Conservation (phyloP, 2,113 vertebrate genomes). For the Orthonyx spaldingii region DNA sequence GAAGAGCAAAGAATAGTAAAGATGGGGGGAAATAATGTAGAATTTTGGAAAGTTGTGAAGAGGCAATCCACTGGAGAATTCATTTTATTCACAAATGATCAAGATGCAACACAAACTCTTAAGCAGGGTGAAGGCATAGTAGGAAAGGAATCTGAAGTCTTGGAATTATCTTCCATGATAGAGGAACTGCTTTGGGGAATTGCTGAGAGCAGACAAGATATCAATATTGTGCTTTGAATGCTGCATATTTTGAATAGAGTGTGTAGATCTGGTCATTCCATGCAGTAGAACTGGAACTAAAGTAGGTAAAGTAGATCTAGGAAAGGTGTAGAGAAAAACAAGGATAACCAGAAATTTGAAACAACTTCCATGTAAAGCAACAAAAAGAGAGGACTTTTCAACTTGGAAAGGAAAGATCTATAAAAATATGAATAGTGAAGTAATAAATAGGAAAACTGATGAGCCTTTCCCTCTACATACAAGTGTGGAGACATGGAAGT, state of each 20-base stretch:
- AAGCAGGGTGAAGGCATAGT: neutral
- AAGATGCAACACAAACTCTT: neutral
- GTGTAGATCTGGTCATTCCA: neutral
- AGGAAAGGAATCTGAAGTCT: neutral
- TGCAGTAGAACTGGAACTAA: neutral
- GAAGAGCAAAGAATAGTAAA: neutral
- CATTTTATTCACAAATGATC: neutral
- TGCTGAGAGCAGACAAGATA: neutral
- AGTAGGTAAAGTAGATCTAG: neutral
- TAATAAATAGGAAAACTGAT: neutral
- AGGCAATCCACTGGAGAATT: neutral
- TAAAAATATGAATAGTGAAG: neutral
- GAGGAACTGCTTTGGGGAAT: neutral
- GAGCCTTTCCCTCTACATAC: neutral
- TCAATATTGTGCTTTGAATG: neutral
- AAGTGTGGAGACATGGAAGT: neutral
- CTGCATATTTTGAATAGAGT: neutral
- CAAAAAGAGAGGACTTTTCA: neutral
- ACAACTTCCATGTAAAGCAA: neutral
- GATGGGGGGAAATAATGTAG: neutral
- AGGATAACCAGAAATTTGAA: neutral
- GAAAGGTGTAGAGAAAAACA: neutral
- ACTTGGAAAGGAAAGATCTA: neutral
- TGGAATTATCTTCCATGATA: neutral
- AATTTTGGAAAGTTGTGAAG: neutral